These are phyloP conservation scores for Dipodomys merriami DNA, from an alignment of 2,113 vertebrate genomes.

Conservation along the genomic window DNA sequence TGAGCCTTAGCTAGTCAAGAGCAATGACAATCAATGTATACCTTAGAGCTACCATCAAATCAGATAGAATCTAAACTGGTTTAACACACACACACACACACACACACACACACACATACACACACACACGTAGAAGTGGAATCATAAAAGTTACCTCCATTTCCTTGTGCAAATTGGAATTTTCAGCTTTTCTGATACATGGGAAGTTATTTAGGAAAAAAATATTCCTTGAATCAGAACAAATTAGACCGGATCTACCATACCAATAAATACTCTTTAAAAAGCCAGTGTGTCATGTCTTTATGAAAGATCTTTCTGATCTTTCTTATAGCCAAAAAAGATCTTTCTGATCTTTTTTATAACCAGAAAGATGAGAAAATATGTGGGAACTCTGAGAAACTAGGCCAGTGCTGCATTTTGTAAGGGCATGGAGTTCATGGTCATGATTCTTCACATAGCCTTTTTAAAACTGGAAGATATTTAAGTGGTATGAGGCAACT, in stretches of 20 bases:
- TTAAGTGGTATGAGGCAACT: background rate
- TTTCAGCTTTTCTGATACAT: background rate
- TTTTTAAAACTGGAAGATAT: background rate
- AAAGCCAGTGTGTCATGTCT: background rate
- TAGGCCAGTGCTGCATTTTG: background rate
- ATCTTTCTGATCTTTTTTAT: too few relatives aligned
- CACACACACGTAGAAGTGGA: background rate
- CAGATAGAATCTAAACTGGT: background rate
- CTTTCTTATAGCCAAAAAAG: too few relatives aligned
- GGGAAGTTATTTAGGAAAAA: background rate
- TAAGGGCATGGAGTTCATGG: background rate
- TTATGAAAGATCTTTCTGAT: background rate
- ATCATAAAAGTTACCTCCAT: background rate
- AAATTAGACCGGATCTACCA: background rate
- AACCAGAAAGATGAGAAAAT: background rate
- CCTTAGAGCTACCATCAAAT: background rate
- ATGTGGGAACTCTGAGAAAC: background rate
- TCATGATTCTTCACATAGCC: background rate
- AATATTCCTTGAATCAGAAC: background rate
- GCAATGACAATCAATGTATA: background rate
- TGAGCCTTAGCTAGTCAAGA: background rate
- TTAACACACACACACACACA: background rate
- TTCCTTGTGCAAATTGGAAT: rapidly evolving
- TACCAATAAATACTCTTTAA: background rate
- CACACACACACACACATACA: too few relatives aligned